Percentiles rank a stretch among this genome's conserved stretches.
phyloP scores from a whole-genome alignment of 2,888 invertebrate species.

The Clistopyga incitator region DNA sequence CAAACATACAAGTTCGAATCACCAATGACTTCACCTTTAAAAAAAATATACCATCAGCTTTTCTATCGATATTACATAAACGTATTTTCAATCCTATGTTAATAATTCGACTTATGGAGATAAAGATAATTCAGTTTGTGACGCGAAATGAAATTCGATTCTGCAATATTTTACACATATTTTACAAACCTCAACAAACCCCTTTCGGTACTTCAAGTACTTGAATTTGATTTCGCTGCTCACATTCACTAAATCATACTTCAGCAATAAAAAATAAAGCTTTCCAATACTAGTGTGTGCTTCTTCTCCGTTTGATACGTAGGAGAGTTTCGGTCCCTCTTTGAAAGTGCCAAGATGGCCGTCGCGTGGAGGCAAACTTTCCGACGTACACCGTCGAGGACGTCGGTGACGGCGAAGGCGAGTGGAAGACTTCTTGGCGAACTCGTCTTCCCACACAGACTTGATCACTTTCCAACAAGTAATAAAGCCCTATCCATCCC shows the following conservation, averaged over 20 bases:
- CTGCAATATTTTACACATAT: neutral
- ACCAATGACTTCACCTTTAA: too few species aligned
- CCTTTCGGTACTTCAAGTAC: neutral
- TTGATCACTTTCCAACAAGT: conserved; percentile 68
- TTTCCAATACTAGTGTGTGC: neutral
- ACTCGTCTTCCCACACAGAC: conserved; percentile 50
- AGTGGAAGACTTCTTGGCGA: conserved; percentile 44
- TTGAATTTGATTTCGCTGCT: neutral
- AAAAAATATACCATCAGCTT: too few species aligned
- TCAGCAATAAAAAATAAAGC: neutral
- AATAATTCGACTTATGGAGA: neutral
- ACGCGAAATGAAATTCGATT: neutral
- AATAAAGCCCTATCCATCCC: conserved; percentile 55
- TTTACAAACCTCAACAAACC: neutral
- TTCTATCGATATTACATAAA: too few species aligned
- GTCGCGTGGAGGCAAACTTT: conserved; percentile 47
- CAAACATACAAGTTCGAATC: too few species aligned
- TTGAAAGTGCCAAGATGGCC: conserved; percentile 55
- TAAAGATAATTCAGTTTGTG: neutral
- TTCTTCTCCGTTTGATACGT: conserved; percentile 22
- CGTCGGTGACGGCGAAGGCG: conserved; percentile 26
- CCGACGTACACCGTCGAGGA: neutral
- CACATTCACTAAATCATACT: conserved; percentile 20
- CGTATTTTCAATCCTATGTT: too few species aligned
- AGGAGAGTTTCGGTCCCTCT: conserved; percentile 18